Evolutionary conservation across 2,113 vertebrate genomes (phyloP).

Genomic region (Syrrhaptes paradoxus): DNA sequence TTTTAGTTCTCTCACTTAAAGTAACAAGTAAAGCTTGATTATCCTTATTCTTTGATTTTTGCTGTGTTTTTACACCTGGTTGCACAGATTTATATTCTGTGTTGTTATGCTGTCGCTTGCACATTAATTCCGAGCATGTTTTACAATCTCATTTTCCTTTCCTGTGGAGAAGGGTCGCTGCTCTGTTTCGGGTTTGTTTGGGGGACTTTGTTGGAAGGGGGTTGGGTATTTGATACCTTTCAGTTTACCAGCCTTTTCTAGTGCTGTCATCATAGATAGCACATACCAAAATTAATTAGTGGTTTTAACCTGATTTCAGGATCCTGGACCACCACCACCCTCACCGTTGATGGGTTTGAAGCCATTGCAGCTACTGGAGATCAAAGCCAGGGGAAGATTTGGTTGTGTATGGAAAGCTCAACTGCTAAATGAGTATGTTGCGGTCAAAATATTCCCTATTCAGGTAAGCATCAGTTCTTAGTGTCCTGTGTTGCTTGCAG

Average conservation of each 20-base stretch:
- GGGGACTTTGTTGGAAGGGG: neutral
- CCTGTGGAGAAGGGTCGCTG: neutral
- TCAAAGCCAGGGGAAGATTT: constrained; percentile 96
- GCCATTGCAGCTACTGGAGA: constrained; percentile 92
- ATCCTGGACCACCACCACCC: constrained; percentile 90
- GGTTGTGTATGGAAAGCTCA: constrained; percentile 99
- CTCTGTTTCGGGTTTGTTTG: neutral
- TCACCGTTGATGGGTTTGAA: constrained; percentile 92
- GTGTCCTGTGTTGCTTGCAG: neutral
- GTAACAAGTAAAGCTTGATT: neutral
- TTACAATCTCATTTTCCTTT: neutral
- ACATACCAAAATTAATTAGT: neutral
- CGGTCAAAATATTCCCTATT: constrained; percentile 97
- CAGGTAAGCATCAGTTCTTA: constrained; percentile 79
- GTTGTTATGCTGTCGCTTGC: neutral
- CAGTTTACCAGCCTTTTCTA: neutral
- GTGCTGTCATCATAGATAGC: neutral
- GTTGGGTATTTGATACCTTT: neutral
- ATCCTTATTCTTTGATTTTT: neutral
- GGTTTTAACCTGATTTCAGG: constrained; percentile 74
- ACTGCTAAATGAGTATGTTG: constrained; percentile 91
- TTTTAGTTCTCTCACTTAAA: neutral
- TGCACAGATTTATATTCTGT: neutral
- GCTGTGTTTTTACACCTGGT: neutral
- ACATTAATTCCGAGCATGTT: neutral